These are phyloP conservation scores for Tragelaphus scriptus DNA, from an alignment of 2,113 vertebrate genomes.

Conservation along the genomic window DNA sequence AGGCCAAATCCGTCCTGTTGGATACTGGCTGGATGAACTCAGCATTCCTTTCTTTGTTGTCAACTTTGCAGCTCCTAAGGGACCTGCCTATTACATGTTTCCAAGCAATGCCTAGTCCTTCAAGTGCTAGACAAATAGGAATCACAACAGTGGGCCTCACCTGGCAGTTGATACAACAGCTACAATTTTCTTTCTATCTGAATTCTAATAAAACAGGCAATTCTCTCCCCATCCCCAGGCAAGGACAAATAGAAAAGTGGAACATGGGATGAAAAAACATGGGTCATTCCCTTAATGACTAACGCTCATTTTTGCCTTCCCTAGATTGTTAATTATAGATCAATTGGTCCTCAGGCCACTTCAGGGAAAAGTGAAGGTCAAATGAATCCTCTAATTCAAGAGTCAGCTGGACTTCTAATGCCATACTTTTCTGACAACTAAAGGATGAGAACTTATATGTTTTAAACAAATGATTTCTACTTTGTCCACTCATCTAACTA, in stretches of 20 bases:
- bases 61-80: background rate
- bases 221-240: background rate
- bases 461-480: background rate
- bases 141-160: background rate
- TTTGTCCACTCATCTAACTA: background rate
- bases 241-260: conserved; percentile 29
- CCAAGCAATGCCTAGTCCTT: background rate
- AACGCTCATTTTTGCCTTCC: background rate
- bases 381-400: background rate
- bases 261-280: background rate
- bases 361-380: conserved; percentile 20
- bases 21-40: background rate
- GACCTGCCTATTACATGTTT: background rate
- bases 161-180: background rate
- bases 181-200: background rate
- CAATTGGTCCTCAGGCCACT: background rate
- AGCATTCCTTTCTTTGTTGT: background rate
- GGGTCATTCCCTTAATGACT: conserved; percentile 20
- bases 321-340: conserved; percentile 15
- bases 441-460: background rate
- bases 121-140: background rate
- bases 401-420: background rate
- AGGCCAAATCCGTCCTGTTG: background rate
- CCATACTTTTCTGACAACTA: background rate
- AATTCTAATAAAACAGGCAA: background rate